Conservation (phyloP, 2,888 invertebrate species). For the Brenthis ino region DNA sequence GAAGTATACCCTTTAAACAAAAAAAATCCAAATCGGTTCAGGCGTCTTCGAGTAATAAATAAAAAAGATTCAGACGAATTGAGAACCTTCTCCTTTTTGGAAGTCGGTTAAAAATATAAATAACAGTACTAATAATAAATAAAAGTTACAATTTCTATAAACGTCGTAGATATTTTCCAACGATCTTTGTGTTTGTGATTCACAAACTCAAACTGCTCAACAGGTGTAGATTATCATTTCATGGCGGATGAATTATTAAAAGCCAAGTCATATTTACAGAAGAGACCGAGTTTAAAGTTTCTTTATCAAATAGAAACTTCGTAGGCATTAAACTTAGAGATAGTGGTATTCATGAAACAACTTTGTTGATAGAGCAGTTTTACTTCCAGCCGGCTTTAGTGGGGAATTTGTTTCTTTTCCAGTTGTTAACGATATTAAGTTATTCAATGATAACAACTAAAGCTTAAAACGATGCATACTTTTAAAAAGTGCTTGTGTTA, state of each 20-base stretch:
- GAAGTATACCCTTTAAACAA: too few species aligned
- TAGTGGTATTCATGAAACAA: constrained; percentile 50
- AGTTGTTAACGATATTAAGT: constrained; percentile 39
- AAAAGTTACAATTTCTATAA: constrained; percentile 17
- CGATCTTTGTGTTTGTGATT: constrained; percentile 15
- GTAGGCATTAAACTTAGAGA: constrained; percentile 51
- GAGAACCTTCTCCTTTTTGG: too few species aligned
- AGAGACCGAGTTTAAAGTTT: constrained; percentile 49
- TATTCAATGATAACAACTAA: constrained; percentile 40
- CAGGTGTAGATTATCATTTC: constrained; percentile 46
- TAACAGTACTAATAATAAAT: neutral
- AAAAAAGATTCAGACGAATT: too few species aligned
- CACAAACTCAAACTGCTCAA: constrained; percentile 43
- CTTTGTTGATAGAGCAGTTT: constrained; percentile 45
- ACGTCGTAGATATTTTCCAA: neutral
- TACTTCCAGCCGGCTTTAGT: constrained; percentile 42
- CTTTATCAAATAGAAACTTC: constrained; percentile 59
- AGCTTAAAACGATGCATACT: constrained; percentile 27
- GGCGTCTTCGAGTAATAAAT: too few species aligned
- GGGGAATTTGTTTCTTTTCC: constrained; percentile 41
- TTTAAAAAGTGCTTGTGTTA: constrained; percentile 19
- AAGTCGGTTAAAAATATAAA: neutral
- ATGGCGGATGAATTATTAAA: constrained; percentile 42
- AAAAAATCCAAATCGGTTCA: too few species aligned
- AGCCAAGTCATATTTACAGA: constrained; percentile 42